Percentiles rank a stretch among this genome's conserved stretches.
Evolutionary conservation across 2,888 invertebrate genomes (phyloP).

Genomic region (Ecliptopera silaceata): DNA sequence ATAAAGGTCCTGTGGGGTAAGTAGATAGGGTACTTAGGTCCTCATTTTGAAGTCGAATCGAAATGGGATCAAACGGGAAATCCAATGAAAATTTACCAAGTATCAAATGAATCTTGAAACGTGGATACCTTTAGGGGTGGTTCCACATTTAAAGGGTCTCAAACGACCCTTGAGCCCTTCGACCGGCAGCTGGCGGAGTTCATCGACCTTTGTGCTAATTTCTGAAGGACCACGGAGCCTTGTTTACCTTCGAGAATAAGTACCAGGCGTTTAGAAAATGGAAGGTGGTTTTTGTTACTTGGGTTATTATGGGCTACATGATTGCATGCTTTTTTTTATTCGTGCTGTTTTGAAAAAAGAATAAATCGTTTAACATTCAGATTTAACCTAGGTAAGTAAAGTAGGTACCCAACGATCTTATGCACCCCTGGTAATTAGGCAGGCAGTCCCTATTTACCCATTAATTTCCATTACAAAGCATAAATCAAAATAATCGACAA

Average conservation of each 20-base stretch:
- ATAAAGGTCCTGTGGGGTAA: background rate
- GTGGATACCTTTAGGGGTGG: slow-evolving; percentile 44
- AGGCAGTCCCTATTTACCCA: background rate
- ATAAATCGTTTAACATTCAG: no score
- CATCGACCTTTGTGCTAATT: slow-evolving; percentile 67
- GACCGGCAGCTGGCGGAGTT: slow-evolving; percentile 56
- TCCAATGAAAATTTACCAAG: slow-evolving; percentile 20
- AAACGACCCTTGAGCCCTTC: slow-evolving; percentile 40
- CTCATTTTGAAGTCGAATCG: background rate
- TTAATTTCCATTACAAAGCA: slow-evolving; percentile 18
- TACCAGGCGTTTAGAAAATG: slow-evolving; percentile 26
- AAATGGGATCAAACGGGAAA: slow-evolving; percentile 4
- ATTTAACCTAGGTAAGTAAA: no score
- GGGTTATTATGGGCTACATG: slow-evolving; percentile 20
- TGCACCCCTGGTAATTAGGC: slow-evolving; percentile 13
- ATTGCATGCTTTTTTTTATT: background rate
- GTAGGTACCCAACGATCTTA: no score
- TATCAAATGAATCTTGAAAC: slow-evolving; percentile 31
- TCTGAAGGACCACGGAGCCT: slow-evolving; percentile 33
- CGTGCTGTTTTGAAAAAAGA: no score
- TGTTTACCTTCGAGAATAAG: slow-evolving; percentile 36
- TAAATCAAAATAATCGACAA: slow-evolving; percentile 19
- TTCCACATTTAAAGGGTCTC: slow-evolving; percentile 47
- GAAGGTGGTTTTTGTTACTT: slow-evolving; percentile 24
- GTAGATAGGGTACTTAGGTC: background rate